A percentile compares a stretch with the other conserved stretches of the same genome.
phyloP scores from a whole-genome alignment of 2,113 vertebrate species.

The Neoarius graeffei region DNA sequence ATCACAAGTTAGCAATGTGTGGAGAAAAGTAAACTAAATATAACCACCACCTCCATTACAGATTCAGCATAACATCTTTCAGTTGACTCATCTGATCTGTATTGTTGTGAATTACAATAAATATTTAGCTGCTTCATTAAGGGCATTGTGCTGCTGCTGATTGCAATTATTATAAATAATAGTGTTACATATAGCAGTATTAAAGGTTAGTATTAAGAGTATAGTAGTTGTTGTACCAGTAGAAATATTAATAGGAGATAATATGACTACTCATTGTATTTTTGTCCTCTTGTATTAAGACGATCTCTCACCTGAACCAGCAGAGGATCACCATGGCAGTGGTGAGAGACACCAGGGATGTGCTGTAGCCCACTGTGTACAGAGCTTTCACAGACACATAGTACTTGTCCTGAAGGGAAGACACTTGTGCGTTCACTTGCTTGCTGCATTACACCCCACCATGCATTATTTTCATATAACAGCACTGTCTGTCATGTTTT shows the following conservation, averaged over 20 bases:
- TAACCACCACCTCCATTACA: neutral
- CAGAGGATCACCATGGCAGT: constrained; percentile 97
- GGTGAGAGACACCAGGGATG: constrained; percentile 91
- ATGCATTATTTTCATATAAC: neutral
- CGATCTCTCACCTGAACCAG: constrained; percentile 88
- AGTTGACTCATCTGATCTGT: neutral
- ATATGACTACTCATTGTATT: neutral
- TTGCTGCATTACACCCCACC: neutral
- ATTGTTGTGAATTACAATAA: neutral
- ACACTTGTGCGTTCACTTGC: neutral
- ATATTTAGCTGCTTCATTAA: neutral
- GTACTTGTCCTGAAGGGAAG: constrained; percentile 80
- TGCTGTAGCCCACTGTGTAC: constrained; percentile 98
- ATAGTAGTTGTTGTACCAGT: neutral
- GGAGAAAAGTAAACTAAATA: neutral
- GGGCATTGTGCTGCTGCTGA: neutral
- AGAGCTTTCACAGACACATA: constrained; percentile 92
- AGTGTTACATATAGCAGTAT: neutral
- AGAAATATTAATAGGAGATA: neutral
- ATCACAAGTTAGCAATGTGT: neutral
- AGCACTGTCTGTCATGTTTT: neutral
- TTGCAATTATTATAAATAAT: neutral
- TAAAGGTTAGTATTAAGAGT: neutral
- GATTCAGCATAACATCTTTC: neutral
- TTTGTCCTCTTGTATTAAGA: neutral